Conservation (phyloP, 2,797 vertebrate genomes). For the Pyrocephalus nanus region DNA sequence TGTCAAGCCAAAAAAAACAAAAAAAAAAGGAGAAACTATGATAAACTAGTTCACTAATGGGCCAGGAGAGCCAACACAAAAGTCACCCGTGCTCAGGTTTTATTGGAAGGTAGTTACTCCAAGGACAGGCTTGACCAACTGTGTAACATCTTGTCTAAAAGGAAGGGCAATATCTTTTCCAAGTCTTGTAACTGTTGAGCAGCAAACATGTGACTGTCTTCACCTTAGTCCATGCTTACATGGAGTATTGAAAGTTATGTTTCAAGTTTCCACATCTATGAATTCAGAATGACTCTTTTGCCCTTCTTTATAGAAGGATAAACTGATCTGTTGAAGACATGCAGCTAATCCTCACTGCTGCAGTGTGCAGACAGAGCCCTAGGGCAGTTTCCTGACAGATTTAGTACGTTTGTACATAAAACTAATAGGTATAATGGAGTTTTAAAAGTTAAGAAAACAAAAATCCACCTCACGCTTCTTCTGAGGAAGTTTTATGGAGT, state of each 20-base stretch:
- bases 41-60: neutral
- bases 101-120: neutral
- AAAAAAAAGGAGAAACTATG: neutral
- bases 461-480: neutral
- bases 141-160: neutral
- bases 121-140: neutral
- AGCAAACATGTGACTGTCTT: neutral
- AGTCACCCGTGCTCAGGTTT: neutral
- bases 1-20: neutral
- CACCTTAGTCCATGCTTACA: neutral
- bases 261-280: neutral
- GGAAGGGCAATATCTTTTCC: neutral
- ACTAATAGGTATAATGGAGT: neutral
- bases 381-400: neutral
- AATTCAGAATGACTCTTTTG: neutral
- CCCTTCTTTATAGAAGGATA: conserved; percentile 13
- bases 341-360: neutral
- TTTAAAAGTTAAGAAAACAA: neutral
- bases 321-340: conserved; percentile 9
- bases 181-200: neutral
- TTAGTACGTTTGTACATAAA: neutral
- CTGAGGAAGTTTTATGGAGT: neutral
- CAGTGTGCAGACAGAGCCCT: neutral
- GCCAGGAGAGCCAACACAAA: neutral
- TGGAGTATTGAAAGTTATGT: neutral